Evolutionary conservation across 23 tunicate genomes (phyloP), one percentile per base, ranked within the genome.

Genomic region (Diplosoma virens): DNA sequence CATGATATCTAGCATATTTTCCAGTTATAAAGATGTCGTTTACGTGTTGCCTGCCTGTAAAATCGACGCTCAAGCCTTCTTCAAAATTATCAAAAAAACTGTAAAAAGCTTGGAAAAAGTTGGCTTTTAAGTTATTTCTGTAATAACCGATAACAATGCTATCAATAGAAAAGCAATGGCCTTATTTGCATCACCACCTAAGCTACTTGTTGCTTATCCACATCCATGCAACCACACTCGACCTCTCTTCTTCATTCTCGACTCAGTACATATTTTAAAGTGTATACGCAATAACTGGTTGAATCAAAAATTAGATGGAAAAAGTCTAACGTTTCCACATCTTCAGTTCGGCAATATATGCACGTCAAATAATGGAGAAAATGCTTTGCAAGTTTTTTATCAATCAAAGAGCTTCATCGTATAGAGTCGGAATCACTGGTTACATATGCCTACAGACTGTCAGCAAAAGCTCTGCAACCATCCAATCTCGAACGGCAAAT

Each of bases 401-500:
- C 70, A 6, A 7, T 63, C 9, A 63, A 63, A 28, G 16, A 63
- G 16, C 35, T 63, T 27, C 35, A 63, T 30, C 35, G 20, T 20
- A 6, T 63, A 36, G 70, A 25, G 35, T 3, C 70, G 11, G 36
- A 30, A 6, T 63, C 36, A 4, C 9, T 30, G 36, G 35, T 63
- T 7, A 63, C 27, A 63, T 63, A 27, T n/a, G 35, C 70, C 4
- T 63, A 63, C 35, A 63, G 20, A 30, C 70, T 63, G 33, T 63
- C 70, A 4, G 6, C 36, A 63, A 63, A 63, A 28, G 70, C 70
- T 26, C 36, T 63, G 6, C 36, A 63, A 20, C 70, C 70, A 30
- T 27, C 70, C 4, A 63, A 63, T 30, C 20, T 63, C 11, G 70
- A 63, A 30, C 70, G 70, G 20, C 70, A 63, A 63, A 63, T 28